These are phyloP conservation scores for Netelia virgata DNA, from an alignment of 2,888 invertebrate species.

Conservation along the genomic window DNA sequence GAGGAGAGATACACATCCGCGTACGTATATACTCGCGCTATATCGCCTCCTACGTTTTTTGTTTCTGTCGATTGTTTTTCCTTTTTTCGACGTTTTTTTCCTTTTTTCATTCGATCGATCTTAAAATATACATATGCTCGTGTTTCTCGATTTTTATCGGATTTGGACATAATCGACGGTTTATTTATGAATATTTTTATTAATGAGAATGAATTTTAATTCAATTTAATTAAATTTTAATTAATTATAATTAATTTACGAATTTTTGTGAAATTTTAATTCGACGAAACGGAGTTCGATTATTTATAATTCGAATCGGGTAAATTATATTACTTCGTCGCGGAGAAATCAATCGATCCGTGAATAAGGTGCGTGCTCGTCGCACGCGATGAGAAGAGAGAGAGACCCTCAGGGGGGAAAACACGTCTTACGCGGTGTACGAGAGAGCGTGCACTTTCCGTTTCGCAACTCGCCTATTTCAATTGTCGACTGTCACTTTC, in stretches of 20 bases:
- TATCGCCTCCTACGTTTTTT: slow-evolving; percentile 19
- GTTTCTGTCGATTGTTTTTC: background rate
- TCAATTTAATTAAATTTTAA: too few relatives aligned
- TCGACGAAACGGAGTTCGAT: background rate
- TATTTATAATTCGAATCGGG: background rate
- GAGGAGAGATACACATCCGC: slow-evolving; percentile 55
- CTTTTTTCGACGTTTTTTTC: background rate
- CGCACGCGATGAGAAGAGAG: background rate
- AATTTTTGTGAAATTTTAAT: background rate
- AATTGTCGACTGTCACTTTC: slow-evolving; percentile 41
- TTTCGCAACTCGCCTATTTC: slow-evolving; percentile 39
- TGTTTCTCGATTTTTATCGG: background rate
- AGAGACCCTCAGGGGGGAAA: slow-evolving; percentile 21
- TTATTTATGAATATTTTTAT: background rate
- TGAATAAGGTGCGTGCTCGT: background rate
- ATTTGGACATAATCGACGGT: background rate
- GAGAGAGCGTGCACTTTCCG: slow-evolving; percentile 35
- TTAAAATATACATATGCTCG: background rate
- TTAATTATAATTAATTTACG: background rate
- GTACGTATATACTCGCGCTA: slow-evolving; percentile 13
- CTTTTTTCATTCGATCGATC: slow-evolving; percentile 12
- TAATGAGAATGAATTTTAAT: background rate
- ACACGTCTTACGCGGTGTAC: slow-evolving; percentile 21
- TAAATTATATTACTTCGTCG: background rate
- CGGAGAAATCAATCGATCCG: slow-evolving; percentile 35